Conservation (phyloP, 2,797 vertebrate genomes). For the Sibirionetta formosa region DNA sequence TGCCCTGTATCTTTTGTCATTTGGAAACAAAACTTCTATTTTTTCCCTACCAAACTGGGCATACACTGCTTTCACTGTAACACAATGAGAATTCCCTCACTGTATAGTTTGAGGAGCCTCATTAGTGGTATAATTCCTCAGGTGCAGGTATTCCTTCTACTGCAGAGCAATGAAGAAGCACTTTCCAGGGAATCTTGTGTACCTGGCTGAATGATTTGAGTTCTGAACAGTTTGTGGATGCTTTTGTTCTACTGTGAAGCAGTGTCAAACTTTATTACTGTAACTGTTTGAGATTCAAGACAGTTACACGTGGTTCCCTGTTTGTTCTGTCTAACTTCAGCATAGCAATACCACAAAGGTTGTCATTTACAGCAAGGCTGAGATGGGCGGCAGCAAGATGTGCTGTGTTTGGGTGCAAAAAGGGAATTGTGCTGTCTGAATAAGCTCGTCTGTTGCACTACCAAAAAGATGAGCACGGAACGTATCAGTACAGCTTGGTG, state of each 20-base stretch:
- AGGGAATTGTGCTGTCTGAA: neutral
- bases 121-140: neutral
- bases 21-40: neutral
- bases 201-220: neutral
- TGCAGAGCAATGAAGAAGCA: neutral
- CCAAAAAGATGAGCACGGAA: neutral
- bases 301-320: neutral
- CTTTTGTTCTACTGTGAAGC: neutral
- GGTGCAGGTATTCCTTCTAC: neutral
- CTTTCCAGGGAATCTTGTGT: neutral
- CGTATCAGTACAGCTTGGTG: rapidly evolving
- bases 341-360: neutral
- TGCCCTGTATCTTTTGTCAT: neutral
- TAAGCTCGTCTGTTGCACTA: neutral
- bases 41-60: neutral
- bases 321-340: neutral
- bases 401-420: neutral
- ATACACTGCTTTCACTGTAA: neutral
- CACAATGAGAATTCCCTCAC: neutral
- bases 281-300: neutral
- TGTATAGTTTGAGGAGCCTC: neutral
- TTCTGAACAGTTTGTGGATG: neutral
- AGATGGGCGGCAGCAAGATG: neutral
- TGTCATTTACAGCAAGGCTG: neutral
- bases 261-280: neutral